phyloP scores from a whole-genome alignment of 1,140 invertebrate genomes.

The Hestina assimilis region DNA sequence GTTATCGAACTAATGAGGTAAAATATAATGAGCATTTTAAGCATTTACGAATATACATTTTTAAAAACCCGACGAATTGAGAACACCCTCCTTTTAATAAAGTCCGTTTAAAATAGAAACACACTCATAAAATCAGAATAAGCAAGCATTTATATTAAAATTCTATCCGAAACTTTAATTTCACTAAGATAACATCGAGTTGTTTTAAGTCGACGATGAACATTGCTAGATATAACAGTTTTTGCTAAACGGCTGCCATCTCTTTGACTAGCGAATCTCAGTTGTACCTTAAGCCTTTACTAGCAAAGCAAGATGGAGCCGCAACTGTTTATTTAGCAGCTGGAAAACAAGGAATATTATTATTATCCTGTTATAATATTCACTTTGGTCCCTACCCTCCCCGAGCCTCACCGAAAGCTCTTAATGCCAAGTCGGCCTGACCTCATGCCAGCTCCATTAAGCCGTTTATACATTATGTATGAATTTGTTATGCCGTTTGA shows the following conservation, averaged over 20 bases:
- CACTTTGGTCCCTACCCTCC: conserved; percentile 60
- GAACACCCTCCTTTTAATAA: too few relatives aligned
- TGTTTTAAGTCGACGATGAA: not conserved
- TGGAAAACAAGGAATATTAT: conserved; percentile 65
- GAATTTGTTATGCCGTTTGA: conserved; percentile 78
- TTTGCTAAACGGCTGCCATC: conserved; percentile 21
- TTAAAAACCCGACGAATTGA: too few relatives aligned
- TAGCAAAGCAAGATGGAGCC: conserved; percentile 19
- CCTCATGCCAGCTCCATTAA: conserved; percentile 75
- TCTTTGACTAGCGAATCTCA: conserved; percentile 31
- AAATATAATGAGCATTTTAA: too few relatives aligned
- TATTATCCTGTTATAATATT: conserved; percentile 74
- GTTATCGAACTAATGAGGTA: too few relatives aligned
- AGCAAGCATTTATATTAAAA: too few relatives aligned
- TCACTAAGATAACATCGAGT: not conserved
- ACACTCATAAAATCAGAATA: too few relatives aligned
- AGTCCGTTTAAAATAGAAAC: too few relatives aligned
- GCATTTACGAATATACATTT: too few relatives aligned
- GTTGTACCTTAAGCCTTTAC: conserved; percentile 30
- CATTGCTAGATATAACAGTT: conserved; percentile 9
- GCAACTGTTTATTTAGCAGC: conserved; percentile 47
- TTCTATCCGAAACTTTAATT: too few relatives aligned
- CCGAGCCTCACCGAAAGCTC: conserved; percentile 64
- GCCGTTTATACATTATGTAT: conserved; percentile 77
- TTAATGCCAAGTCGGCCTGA: conserved; percentile 74